Percentiles rank a stretch among this genome's conserved stretches.
phyloP scores from a whole-genome alignment of 1,140 invertebrate species.

The Gryon sp. region DNA sequence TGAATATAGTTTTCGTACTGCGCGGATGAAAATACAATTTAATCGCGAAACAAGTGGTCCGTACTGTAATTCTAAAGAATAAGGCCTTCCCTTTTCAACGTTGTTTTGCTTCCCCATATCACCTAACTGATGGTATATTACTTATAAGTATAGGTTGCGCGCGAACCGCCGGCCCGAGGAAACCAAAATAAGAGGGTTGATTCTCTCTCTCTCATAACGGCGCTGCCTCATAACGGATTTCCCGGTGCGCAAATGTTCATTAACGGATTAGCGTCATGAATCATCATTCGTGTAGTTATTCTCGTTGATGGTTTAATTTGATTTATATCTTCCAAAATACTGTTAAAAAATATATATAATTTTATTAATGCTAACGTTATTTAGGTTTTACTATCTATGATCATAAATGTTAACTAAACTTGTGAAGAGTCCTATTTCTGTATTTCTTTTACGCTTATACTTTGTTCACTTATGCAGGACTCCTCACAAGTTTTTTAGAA shows the following conservation, averaged over 20 bases:
- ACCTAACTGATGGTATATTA: slow-evolving; percentile 52
- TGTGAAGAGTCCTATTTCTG: too few relatives aligned
- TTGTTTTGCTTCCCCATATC: slow-evolving; percentile 54
- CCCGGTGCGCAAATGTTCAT: slow-evolving; percentile 49
- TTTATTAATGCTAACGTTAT: too few relatives aligned
- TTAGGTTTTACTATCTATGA: too few relatives aligned
- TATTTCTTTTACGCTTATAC: too few relatives aligned
- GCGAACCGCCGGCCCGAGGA: slow-evolving; percentile 30
- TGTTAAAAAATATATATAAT: too few relatives aligned
- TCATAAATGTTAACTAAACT: too few relatives aligned
- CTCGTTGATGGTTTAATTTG: slow-evolving; percentile 38
- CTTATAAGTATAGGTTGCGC: slow-evolving; percentile 48
- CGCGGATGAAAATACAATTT: slow-evolving; percentile 30
- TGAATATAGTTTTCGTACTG: slow-evolving; percentile 9
- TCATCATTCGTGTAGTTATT: slow-evolving; percentile 42
- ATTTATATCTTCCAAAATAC: slow-evolving; percentile 8
- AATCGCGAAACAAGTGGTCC: slow-evolving; percentile 10
- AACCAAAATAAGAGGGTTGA: slow-evolving; percentile 44
- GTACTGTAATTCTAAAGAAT: slow-evolving; percentile 47
- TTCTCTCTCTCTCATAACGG: slow-evolving; percentile 52
- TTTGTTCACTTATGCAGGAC: too few relatives aligned
- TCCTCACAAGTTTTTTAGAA: too few relatives aligned
- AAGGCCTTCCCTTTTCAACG: slow-evolving; percentile 24
- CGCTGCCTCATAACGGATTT: slow-evolving; percentile 50
- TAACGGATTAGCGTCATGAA: slow-evolving; percentile 50